Percentiles rank a stretch among this genome's conserved stretches.
Conservation (phyloP, 64 coral and sea anemone species). For the Hydrozoanthus tunicans region DNA sequence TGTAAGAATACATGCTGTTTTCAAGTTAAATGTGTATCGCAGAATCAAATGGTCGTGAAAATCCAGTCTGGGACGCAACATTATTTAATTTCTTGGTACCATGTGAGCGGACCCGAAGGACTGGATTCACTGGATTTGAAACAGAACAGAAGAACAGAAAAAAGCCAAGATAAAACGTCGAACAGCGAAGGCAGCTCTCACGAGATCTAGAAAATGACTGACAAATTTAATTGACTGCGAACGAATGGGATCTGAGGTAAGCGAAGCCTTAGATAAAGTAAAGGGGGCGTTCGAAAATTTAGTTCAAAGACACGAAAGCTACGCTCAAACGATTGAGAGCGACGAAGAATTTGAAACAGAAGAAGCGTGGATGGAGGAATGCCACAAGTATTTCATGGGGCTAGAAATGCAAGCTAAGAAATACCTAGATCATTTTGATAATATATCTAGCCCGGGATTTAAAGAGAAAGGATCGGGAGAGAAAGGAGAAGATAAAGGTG, state of each 20-base stretch:
- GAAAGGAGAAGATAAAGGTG: neutral
- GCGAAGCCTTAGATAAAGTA: constrained; percentile 61
- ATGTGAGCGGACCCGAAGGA: constrained; percentile 42
- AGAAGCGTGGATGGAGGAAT: constrained; percentile 69
- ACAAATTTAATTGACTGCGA: constrained; percentile 58
- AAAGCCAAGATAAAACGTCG: constrained; percentile 46
- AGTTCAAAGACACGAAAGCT: constrained; percentile 49
- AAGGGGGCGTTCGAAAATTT: constrained; percentile 59
- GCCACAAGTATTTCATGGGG: constrained; percentile 49
- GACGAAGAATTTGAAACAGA: constrained; percentile 67
- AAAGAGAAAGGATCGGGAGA: constrained; percentile 34
- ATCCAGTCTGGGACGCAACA: neutral
- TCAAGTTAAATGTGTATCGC: too few species aligned
- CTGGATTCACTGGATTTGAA: constrained; percentile 5
- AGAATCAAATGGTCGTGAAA: too few species aligned
- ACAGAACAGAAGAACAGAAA: constrained; percentile 41
- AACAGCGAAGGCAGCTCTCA: constrained; percentile 62
- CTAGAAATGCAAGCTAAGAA: constrained; percentile 63
- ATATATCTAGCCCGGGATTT: neutral
- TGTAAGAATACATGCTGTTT: too few species aligned
- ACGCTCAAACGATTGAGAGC: constrained; percentile 52
- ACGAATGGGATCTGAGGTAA: constrained; percentile 54
- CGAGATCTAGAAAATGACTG: constrained; percentile 57
- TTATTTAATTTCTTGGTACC: constrained; percentile 51
- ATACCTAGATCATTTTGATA: constrained; percentile 56